These are phyloP conservation scores for Tethea ocularis DNA, from an alignment of 2,888 invertebrate genomes.

Conservation along the genomic window DNA sequence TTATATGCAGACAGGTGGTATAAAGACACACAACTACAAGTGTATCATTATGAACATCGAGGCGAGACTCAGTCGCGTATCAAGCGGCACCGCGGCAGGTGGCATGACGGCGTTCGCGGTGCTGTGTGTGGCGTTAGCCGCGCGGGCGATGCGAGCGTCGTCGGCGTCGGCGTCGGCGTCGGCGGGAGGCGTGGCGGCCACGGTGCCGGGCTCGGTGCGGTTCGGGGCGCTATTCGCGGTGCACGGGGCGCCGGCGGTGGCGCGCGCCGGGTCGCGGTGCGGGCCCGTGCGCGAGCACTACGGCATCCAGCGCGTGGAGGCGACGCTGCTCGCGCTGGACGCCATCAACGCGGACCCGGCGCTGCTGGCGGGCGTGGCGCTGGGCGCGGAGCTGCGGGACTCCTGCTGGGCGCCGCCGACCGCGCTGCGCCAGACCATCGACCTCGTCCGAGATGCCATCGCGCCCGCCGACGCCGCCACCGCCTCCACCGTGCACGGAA, in stretches of 20 bases:
- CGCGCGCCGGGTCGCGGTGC: constrained; percentile 43
- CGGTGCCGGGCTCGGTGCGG: constrained; percentile 76
- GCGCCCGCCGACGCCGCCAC: constrained; percentile 51
- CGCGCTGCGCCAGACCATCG: constrained; percentile 90
- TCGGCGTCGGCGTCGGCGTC: constrained; percentile 47
- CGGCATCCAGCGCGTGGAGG: constrained; percentile 88
- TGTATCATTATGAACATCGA: too few relatives aligned
- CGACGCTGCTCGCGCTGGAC: constrained; percentile 85
- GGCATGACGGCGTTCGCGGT: neutral
- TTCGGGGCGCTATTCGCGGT: constrained; percentile 85
- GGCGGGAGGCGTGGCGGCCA: constrained; percentile 40
- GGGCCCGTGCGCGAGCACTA: constrained; percentile 87
- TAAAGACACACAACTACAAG: too few relatives aligned
- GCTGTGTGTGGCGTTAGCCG: constrained; percentile 61
- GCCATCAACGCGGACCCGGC: constrained; percentile 84
- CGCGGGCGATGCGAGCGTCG: constrained; percentile 9
- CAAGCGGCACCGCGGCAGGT: neutral
- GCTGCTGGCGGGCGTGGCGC: constrained; percentile 79
- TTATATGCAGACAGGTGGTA: too few relatives aligned
- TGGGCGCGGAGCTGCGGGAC: constrained; percentile 89
- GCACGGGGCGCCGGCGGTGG: constrained; percentile 72
- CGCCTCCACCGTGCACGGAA: constrained; percentile 13
- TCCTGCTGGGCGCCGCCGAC: constrained; percentile 93
- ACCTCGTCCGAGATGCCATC: constrained; percentile 88
- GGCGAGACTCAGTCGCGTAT: too few relatives aligned